Percentiles rank a stretch among this genome's conserved stretches.
Conservation (phyloP, 30 jellyfish, hydroid and myxozoan species). For the Aurelia coerulea region DNA sequence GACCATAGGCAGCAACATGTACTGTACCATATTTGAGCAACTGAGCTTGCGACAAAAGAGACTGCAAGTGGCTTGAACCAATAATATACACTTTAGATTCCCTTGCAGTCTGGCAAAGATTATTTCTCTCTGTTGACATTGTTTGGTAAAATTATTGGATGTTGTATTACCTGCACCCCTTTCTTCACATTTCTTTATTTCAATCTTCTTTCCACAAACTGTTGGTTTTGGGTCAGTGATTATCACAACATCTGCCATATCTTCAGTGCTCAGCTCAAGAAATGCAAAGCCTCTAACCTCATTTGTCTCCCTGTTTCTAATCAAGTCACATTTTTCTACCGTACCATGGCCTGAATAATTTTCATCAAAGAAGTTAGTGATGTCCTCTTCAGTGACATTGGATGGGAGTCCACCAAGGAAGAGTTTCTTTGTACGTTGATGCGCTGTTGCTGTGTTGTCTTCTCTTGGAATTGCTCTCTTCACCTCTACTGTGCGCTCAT, state of each 20-base stretch:
- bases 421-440: slow-evolving; percentile 80
- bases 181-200: slow-evolving; percentile 79
- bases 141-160: neutral
- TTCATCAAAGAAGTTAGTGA: slow-evolving; percentile 54
- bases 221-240: slow-evolving; percentile 75
- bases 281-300: slow-evolving; percentile 85
- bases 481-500: slow-evolving; percentile 81
- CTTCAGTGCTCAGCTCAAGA: slow-evolving; percentile 75
- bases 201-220: slow-evolving; percentile 76
- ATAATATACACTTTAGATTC: no score
- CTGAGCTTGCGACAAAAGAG: no score
- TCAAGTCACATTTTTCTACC: slow-evolving; percentile 75
- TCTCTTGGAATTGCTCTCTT: slow-evolving; percentile 98
- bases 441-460: slow-evolving; percentile 78
- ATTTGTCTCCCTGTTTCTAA: slow-evolving; percentile 80
- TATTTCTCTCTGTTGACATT: no score
- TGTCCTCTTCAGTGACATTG: slow-evolving; percentile 70
- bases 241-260: slow-evolving; percentile 83
- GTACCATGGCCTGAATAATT: slow-evolving; percentile 76
- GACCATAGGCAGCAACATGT: no score
- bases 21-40: no score
- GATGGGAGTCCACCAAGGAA: slow-evolving; percentile 88
- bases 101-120: no score
- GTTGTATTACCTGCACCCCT: slow-evolving; percentile 42
- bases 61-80: no score